Evolutionary conservation across 1,140 invertebrate species (phyloP).

Genomic region (Trichonephila inaurata): DNA sequence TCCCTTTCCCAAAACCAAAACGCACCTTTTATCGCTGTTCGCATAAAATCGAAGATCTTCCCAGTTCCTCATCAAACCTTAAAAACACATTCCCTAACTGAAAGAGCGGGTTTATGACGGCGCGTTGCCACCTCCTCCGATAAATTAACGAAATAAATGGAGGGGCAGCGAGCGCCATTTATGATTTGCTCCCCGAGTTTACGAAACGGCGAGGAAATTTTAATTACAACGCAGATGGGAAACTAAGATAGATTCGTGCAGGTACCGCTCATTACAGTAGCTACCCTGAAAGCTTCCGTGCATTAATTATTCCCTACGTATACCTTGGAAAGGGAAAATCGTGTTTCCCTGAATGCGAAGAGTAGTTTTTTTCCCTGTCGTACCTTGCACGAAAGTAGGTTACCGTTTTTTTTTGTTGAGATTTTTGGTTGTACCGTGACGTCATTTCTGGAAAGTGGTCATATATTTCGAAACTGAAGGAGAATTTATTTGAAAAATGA

Average conservation of each 20-base stretch:
- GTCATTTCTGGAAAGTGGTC: too few species aligned
- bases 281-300: conserved; percentile 48
- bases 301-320: conserved; percentile 66
- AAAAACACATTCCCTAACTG: conserved; percentile 56
- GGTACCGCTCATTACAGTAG: conserved; percentile 59
- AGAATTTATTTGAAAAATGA: too few species aligned
- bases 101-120: conserved; percentile 53
- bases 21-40: conserved; percentile 4
- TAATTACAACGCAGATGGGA: conserved; percentile 70
- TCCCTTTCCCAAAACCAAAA: background rate
- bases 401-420: too few species aligned
- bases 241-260: conserved; percentile 65
- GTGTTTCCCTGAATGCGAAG: background rate
- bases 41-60: conserved; percentile 31
- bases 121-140: conserved; percentile 65
- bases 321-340: conserved; percentile 57
- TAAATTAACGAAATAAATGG: conserved; percentile 75
- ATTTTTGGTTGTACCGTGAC: too few species aligned
- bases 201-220: conserved; percentile 66
- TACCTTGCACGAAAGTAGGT: too few species aligned
- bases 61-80: background rate
- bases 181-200: conserved; percentile 57
- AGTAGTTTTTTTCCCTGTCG: background rate
- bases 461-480: too few species aligned
- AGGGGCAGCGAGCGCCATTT: conserved; percentile 53